phyloP scores from a whole-genome alignment of 2,888 invertebrate species.

The Zaprionus obscuricornis region DNA sequence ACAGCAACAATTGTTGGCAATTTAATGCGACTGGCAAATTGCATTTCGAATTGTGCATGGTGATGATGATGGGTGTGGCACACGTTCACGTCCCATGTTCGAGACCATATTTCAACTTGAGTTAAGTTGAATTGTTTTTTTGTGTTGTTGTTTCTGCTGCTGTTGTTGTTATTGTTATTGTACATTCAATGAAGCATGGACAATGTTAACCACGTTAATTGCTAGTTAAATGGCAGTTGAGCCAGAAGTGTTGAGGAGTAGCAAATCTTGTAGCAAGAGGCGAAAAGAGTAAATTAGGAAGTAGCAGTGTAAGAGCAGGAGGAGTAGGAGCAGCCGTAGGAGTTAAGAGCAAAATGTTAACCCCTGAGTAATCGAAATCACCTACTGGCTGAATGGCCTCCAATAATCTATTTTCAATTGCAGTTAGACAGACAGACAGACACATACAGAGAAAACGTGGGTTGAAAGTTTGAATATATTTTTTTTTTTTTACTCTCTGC shows the following conservation, averaged over 20 bases:
- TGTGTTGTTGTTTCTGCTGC: too few species aligned
- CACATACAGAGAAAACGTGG: too few species aligned
- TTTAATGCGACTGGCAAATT: constrained; percentile 72
- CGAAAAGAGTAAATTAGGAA: too few species aligned
- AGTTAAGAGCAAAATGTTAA: too few species aligned
- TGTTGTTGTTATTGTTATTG: too few species aligned
- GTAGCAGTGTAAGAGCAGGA: too few species aligned
- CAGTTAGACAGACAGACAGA: too few species aligned
- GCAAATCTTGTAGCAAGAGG: neutral
- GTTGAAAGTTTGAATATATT: neutral
- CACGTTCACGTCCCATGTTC: too few species aligned
- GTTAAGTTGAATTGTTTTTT: constrained; percentile 5
- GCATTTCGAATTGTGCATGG: constrained; percentile 52
- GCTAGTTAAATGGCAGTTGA: constrained; percentile 17
- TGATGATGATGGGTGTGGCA: constrained; percentile 46
- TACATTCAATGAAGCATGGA: constrained; percentile 7
- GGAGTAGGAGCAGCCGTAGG: neutral
- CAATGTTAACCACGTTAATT: constrained; percentile 39
- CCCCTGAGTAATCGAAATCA: constrained; percentile 51
- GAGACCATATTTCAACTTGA: constrained; percentile 2
- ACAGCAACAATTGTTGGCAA: constrained; percentile 49
- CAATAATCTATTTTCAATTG: constrained; percentile 57
- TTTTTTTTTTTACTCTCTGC: neutral
- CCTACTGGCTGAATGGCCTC: constrained; percentile 49
- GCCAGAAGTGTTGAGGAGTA: too few species aligned